These are phyloP conservation scores for Halcyon smyrnensis DNA, from an alignment of 2,797 vertebrate genomes.

Conservation along the genomic window DNA sequence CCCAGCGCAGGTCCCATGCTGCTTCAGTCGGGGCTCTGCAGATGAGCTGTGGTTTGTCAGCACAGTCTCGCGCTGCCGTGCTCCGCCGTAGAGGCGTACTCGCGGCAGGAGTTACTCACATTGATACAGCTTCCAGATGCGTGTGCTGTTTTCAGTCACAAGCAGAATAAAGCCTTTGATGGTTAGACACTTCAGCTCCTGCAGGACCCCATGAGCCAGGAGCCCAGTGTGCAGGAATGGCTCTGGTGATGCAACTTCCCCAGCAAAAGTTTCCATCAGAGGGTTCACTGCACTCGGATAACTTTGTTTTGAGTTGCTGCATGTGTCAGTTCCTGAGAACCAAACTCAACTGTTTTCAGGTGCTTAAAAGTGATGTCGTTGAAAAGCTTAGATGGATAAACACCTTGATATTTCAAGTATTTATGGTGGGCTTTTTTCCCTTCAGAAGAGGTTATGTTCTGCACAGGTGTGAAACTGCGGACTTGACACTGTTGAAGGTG, in stretches of 20 bases:
- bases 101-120: not conserved
- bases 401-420: not conserved
- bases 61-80: rapidly evolving
- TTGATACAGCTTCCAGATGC: not conserved
- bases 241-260: not conserved
- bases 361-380: not conserved
- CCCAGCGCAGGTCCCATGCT: rapidly evolving
- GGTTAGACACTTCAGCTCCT: not conserved
- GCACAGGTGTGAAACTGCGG: not conserved
- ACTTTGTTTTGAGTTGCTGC: not conserved
- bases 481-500: not conserved
- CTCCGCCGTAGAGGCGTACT: rapidly evolving
- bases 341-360: not conserved
- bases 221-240: not conserved
- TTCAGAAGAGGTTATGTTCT: not conserved
- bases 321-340: not conserved
- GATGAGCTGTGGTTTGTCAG: no score
- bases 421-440: not conserved
- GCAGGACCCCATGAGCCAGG: not conserved
- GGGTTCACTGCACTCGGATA: not conserved
- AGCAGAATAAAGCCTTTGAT: not conserved
- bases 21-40: not conserved
- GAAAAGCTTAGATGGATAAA: not conserved
- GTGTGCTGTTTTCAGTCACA: not conserved
- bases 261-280: rapidly evolving